These are phyloP conservation scores for Penaeus japonicus DNA, from an alignment of 1,140 invertebrate species.

Conservation along the genomic window DNA sequence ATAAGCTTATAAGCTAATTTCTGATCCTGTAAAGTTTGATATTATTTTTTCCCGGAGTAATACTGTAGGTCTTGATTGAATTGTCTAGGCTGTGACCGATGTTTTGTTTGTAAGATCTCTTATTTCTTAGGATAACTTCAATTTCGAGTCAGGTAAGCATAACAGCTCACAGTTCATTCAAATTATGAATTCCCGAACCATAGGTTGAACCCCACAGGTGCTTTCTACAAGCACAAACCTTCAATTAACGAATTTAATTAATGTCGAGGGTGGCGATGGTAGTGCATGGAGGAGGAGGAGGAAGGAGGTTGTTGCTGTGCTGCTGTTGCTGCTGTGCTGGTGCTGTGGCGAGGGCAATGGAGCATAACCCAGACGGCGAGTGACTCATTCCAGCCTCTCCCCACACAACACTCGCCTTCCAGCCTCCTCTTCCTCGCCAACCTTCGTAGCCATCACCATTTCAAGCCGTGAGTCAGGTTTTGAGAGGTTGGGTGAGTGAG, in stretches of 20 bases:
- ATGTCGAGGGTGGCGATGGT: background rate
- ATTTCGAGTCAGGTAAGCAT: constrained; percentile 18
- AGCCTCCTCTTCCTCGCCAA: background rate
- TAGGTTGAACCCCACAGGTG: no score
- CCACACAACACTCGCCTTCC: background rate
- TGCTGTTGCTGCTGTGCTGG: background rate
- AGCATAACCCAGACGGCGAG: constrained; percentile 28
- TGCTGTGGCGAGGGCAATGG: constrained; percentile 14
- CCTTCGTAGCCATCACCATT: background rate
- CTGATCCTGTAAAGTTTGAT: no score
- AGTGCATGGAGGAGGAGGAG: background rate
- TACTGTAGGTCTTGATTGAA: background rate
- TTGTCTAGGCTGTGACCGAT: constrained; percentile 27
- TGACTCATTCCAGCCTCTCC: constrained; percentile 19
- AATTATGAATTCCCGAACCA: no score
- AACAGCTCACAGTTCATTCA: background rate
- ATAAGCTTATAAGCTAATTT: no score
- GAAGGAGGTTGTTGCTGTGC: background rate
- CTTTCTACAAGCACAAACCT: no score
- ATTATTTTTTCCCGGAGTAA: no score
- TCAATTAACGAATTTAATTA: background rate
- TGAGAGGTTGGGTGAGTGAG: background rate
- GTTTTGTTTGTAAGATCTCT: constrained; percentile 31
- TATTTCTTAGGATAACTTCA: constrained; percentile 28
- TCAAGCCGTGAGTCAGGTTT: background rate